Evolutionary conservation across 2,888 invertebrate genomes (phyloP).

Genomic region (Laspeyria flexula): DNA sequence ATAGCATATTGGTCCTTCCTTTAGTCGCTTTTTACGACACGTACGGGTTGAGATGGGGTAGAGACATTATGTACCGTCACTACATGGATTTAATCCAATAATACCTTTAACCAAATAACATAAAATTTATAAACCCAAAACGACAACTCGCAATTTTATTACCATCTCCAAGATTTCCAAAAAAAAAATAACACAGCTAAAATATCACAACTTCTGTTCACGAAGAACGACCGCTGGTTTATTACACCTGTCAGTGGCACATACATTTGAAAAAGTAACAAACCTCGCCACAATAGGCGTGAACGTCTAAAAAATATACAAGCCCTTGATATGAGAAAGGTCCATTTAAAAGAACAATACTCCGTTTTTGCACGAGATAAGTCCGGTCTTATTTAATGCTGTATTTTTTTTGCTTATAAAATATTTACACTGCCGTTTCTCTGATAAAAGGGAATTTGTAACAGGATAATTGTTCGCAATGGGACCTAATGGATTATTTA

Average conservation of each 20-base stretch:
- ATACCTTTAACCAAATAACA: too few relatives aligned
- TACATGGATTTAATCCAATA: too few relatives aligned
- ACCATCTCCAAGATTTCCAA: background rate
- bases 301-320: constrained; percentile 49
- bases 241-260: constrained; percentile 54
- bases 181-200: background rate
- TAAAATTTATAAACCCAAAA: background rate
- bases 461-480: background rate
- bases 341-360: constrained; percentile 49
- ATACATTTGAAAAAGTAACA: constrained; percentile 53
- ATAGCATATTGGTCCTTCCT: too few relatives aligned
- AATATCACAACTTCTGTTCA: constrained; percentile 6
- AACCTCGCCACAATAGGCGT: constrained; percentile 47
- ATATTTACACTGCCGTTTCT: constrained; percentile 1
- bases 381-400: constrained; percentile 25
- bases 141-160: background rate
- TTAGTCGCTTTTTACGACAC: too few relatives aligned
- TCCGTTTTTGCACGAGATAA: constrained; percentile 31
- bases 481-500: background rate
- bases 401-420: constrained; percentile 14
- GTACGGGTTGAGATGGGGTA: too few relatives aligned
- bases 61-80: too few relatives aligned
- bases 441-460: constrained; percentile 1
- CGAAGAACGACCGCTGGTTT: constrained; percentile 17
- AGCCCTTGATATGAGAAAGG: constrained; percentile 48